Conservation (phyloP, 2,113 vertebrate species). For the Leiothrix lutea region DNA sequence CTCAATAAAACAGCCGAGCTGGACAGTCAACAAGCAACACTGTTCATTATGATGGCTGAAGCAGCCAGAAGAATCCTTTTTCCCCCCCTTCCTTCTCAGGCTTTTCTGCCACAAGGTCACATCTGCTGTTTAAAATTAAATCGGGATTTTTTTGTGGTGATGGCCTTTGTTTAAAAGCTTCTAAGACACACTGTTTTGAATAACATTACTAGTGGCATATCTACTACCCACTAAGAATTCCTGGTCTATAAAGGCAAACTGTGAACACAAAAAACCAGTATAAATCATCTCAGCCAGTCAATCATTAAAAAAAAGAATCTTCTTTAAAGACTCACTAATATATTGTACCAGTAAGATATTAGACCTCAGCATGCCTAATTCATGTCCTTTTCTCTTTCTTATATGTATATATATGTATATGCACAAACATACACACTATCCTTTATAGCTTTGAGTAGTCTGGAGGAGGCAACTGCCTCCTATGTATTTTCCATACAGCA, state of each 20-base stretch:
- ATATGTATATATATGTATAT: neutral
- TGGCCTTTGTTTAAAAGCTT: neutral
- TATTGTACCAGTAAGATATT: neutral
- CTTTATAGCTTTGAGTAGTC: neutral
- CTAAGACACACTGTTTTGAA: neutral
- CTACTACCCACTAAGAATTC: neutral
- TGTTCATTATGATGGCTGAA: neutral
- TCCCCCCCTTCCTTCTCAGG: neutral
- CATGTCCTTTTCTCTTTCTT: neutral
- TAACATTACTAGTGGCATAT: neutral
- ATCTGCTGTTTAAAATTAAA: neutral
- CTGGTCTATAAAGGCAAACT: neutral
- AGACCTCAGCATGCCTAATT: neutral
- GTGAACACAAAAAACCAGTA: neutral
- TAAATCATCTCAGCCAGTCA: neutral
- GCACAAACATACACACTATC: neutral
- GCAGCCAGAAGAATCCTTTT: neutral
- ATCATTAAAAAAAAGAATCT: neutral
- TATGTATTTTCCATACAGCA: neutral
- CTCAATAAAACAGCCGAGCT: neutral
- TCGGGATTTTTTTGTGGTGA: neutral
- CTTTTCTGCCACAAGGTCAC: constrained; percentile 3
- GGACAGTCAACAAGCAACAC: neutral
- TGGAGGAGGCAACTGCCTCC: neutral
- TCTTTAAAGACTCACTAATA: neutral